phyloP scores from a whole-genome alignment of 64 coral and sea anemone species.

The Montipora efflorescens region DNA sequence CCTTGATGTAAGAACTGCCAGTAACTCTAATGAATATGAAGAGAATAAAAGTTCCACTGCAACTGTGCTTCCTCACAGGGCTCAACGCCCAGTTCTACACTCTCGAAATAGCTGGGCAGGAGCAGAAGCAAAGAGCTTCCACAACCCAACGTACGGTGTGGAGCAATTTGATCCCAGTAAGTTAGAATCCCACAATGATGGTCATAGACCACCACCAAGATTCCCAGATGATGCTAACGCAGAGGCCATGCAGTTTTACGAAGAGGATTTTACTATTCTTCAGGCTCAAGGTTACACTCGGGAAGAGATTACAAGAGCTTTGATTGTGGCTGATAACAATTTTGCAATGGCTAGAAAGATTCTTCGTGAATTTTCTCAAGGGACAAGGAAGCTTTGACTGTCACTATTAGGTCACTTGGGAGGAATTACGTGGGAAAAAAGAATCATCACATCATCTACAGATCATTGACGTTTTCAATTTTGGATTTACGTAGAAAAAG shows the following conservation, averaged over 20 bases:
- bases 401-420: no score
- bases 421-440: neutral
- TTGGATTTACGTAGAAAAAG: neutral
- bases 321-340: constrained; percentile 98
- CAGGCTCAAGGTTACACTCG: constrained; percentile 93
- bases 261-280: constrained; percentile 99
- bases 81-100: constrained; percentile 8
- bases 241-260: constrained; percentile 91
- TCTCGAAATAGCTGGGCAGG: constrained; percentile 81
- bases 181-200: constrained; percentile 58
- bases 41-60: constrained; percentile 48
- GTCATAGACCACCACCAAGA: constrained; percentile 11
- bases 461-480: neutral
- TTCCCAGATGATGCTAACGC: constrained; percentile 23
- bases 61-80: constrained; percentile 11
- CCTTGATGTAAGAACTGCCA: constrained; percentile 24
- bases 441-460: neutral
- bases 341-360: constrained; percentile 99
- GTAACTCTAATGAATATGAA: constrained; percentile 51
- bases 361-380: constrained; percentile 85
- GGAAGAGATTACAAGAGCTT: constrained; percentile 92
- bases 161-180: constrained; percentile 67
- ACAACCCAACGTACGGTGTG: constrained; percentile 88
- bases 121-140: constrained; percentile 70
- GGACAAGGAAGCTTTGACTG: constrained; percentile 23